Evolutionary conservation across 2,888 invertebrate species (phyloP).

Genomic region (Micoletzkya japonica): DNA sequence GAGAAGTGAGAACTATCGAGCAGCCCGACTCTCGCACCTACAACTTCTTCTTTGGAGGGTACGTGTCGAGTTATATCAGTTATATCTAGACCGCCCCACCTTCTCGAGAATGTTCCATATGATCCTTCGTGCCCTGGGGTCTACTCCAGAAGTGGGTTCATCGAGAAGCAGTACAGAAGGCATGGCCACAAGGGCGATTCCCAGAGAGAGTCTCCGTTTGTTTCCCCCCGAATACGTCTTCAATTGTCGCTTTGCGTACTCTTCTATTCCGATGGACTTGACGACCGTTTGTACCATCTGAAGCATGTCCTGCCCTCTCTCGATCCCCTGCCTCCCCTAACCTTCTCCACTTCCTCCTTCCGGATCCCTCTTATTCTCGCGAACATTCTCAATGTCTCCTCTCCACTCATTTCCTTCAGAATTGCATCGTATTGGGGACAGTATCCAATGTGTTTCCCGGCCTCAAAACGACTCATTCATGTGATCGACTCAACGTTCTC

Average conservation of each 20-base stretch:
- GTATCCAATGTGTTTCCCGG: conserved; percentile 69
- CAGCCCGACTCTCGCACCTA: conserved; percentile 68
- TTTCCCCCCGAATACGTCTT: conserved; percentile 71
- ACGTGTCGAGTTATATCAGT: too few species aligned
- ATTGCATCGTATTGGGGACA: conserved; percentile 80
- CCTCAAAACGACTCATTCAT: conserved; percentile 26
- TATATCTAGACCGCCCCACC: conserved; percentile 27
- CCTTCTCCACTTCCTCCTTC: conserved; percentile 31
- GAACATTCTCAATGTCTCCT: conserved; percentile 75
- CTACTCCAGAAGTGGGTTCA: conserved; percentile 73
- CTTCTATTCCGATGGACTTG: conserved; percentile 45
- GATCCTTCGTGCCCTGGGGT: conserved; percentile 64
- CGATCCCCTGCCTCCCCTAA: conserved; percentile 1
- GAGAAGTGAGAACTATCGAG: conserved; percentile 74
- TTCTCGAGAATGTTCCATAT: conserved; percentile 48
- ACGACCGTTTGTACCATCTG: conserved; percentile 42
- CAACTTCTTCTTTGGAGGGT: not conserved
- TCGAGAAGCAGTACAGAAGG: conserved; percentile 71
- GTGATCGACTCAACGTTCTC: not conserved
- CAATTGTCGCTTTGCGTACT: conserved; percentile 50
- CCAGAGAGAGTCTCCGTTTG: conserved; percentile 77
- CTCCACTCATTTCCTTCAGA: conserved; percentile 75
- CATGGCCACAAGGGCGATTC: conserved; percentile 74
- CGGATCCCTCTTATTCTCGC: conserved; percentile 73
- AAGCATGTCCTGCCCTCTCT: too few species aligned